Base-by-base conservation (phyloP, 2,888 invertebrate species). In the Hybos culiciformis region DNA sequence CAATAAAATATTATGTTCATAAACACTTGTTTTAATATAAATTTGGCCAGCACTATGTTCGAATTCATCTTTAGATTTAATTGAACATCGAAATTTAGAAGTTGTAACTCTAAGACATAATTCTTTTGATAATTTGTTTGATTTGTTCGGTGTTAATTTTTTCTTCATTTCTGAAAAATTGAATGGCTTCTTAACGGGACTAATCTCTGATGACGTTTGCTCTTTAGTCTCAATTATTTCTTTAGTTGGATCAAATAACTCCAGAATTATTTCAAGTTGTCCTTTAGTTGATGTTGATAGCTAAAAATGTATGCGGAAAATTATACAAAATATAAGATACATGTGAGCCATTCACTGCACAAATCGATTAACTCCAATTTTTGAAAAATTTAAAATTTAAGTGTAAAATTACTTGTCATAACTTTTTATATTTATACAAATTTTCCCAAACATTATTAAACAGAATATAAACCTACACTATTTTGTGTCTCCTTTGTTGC, bases 21-120 rank as follows among this genome's bases (percentile, higher is more conserved):
- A 73, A 46, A 83, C 75, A 0, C 79, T 78, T 45, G 84, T 81
- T 66, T 85, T 85, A 48, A 85, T 71, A 59, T 85, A 85, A 54
- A 85, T 70, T 42, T 78, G 78, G 26, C 59, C 57, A n/a, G 62
- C 63, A 8, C 59, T 59, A 31, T 55, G 56, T 48, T 66, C 66
- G 42, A 67, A 54, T 24, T 67, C 65, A 39, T 66, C 66, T 52
- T 66, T 67, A 3, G 62, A 64, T 51, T 63, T 65, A 44, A 63
- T 61, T 36, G 66, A 59, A 47, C 64, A 65, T 6, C 66, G 56
- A 64, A 66, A 62, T 42, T 62, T 57, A 2, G 63, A 47, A 0
- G 66, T 66, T 1, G 58, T 61, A 1, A 66, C 53, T 26, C 56
- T 58, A 4, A 66, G 48, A 15, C 53, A 45, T 1, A 60, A 48